Evolutionary conservation across 2,888 invertebrate species (phyloP).

Genomic region (Papilio demoleus): DNA sequence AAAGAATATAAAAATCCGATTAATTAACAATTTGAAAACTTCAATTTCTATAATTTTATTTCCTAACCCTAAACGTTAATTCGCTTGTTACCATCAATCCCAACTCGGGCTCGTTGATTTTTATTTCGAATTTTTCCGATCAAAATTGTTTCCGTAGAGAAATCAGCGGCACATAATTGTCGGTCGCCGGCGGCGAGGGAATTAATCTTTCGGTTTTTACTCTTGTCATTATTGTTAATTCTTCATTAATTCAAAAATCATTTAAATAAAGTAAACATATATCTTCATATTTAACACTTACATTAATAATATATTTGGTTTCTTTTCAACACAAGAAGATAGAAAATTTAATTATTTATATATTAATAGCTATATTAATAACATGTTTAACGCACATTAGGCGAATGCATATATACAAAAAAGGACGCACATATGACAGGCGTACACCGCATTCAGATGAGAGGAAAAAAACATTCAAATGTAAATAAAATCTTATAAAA

Average conservation of each 20-base stretch:
- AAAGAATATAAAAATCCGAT: background rate
- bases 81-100: slow-evolving; percentile 7
- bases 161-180: slow-evolving; percentile 24
- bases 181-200: slow-evolving; percentile 19
- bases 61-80: background rate
- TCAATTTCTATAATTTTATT: slow-evolving; percentile 6
- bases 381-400: too few species aligned
- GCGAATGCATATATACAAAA: too few species aligned
- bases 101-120: slow-evolving; percentile 6
- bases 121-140: slow-evolving; percentile 16
- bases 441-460: too few species aligned
- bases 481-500: too few species aligned
- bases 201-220: slow-evolving; percentile 15
- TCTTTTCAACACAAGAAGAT: too few species aligned
- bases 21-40: background rate
- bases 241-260: background rate
- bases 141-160: slow-evolving; percentile 19
- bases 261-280: background rate
- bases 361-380: too few species aligned
- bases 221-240: slow-evolving; percentile 18
- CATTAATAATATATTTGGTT: background rate
- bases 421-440: too few species aligned
- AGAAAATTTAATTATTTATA: too few species aligned
- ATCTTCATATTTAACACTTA: background rate
- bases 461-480: too few species aligned